Base-by-base conservation (phyloP, 2,888 invertebrate genomes). In the Drosophila imparisetae region DNA sequence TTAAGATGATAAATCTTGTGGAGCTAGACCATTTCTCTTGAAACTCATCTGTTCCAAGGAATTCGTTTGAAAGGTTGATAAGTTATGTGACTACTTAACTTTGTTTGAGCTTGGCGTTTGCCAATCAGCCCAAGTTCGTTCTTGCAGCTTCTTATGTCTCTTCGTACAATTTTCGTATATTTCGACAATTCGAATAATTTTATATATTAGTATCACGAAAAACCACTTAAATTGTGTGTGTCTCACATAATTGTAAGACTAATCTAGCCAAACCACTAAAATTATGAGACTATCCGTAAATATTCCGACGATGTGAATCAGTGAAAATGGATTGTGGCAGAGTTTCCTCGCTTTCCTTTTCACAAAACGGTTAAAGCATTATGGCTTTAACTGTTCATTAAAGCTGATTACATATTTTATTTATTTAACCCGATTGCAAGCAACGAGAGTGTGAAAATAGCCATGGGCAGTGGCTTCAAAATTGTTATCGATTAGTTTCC, bases 331-430 rank as follows among this genome's bases (percentile, higher is more conserved):
- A 27, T 36, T 32, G 30, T 32, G 52, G 34, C 34, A 34, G 5
- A 30, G 48, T 48, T 30, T 21, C 1, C n/a, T 15, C 34, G 15
- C 21, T 34, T 34, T 10, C 1, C 6, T 10, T 24, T 18, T 1
- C 3, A 5, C 53, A 15, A 34, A 18, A 36, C 24, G 53, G 18
- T 24, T 53, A 10, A 24, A 2, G 13, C 36, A 38, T 38, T 45
- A 13, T 13, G 0, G n/a, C 13, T 24, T 45, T 21, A 21, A 21
- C 13, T 36, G 38, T 38, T 55, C 54, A 38, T 55, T 27, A n/a
- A 36, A 27, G 24, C 40, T 30, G 57, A 57, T 42, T 57, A 29
- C 4, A 57, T 30, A 15, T 32, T 21, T 57, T 21, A 30, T 21
- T 32, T 42, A 18, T 24, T 42, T 15, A 6, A 30, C 21, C 21